A percentile compares a stretch with the other conserved stretches of the same genome.
Evolutionary conservation across 2,888 invertebrate species (phyloP).

Genomic region (Cheilosia grossa): DNA sequence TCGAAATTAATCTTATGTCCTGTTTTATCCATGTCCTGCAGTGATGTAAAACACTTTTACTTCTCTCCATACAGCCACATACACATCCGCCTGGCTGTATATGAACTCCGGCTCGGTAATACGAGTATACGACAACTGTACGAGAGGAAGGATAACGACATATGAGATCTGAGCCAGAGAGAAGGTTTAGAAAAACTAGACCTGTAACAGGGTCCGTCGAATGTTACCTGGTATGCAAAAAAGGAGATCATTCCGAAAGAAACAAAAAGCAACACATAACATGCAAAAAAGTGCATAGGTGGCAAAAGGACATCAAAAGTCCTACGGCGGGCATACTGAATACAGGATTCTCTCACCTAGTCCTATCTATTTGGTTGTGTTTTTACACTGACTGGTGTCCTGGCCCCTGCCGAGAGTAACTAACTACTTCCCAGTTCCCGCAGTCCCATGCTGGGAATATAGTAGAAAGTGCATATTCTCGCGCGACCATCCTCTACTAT

Average conservation of each 20-base stretch:
- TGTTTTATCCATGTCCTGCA: slow-evolving; percentile 74
- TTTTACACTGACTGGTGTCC: slow-evolving; percentile 36
- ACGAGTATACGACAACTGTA: slow-evolving; percentile 23
- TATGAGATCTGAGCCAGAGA: slow-evolving; percentile 48
- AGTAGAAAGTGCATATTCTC: slow-evolving; percentile 24
- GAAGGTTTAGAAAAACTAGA: slow-evolving; percentile 48
- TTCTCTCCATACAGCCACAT: slow-evolving; percentile 32
- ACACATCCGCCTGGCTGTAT: slow-evolving; percentile 23
- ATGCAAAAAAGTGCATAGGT: slow-evolving; percentile 72
- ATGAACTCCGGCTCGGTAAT: slow-evolving; percentile 9
- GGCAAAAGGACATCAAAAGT: slow-evolving; percentile 68
- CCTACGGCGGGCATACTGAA: slow-evolving; percentile 27
- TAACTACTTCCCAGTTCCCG: slow-evolving; percentile 42
- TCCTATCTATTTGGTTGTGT: slow-evolving; percentile 58
- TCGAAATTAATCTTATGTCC: slow-evolving; percentile 74
- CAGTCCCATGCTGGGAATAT: neutral
- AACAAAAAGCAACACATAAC: slow-evolving; percentile 37
- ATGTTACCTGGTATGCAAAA: slow-evolving; percentile 14
- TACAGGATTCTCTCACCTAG: slow-evolving; percentile 39
- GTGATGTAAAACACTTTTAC: slow-evolving; percentile 74
- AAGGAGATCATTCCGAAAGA: slow-evolving; percentile 37
- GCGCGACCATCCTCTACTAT: neutral
- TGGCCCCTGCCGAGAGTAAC: slow-evolving; percentile 36
- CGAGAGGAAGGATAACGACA: slow-evolving; percentile 69
- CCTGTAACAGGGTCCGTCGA: slow-evolving; percentile 31